These are phyloP conservation scores for Bombus waltoni DNA, from an alignment of 1,140 invertebrate species.

Conservation along the genomic window DNA sequence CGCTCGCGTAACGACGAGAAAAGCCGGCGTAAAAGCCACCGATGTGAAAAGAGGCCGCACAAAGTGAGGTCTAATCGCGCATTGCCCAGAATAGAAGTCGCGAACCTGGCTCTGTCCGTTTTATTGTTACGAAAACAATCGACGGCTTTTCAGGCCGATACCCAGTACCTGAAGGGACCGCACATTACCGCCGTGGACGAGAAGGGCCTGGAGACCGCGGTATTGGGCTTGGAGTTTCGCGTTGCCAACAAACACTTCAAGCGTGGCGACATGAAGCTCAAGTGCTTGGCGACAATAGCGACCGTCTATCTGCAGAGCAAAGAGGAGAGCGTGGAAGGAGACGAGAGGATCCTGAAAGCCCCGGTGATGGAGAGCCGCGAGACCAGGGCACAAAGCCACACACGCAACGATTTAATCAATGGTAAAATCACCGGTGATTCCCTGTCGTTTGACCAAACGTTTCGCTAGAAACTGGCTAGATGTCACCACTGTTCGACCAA, in stretches of 20 bases:
- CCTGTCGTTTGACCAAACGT: too few species aligned
- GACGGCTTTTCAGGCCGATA: constrained; percentile 80
- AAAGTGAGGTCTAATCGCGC: constrained; percentile 14
- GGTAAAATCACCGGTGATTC: constrained; percentile 53
- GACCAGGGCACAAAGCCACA: constrained; percentile 80
- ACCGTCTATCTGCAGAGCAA: constrained; percentile 92
- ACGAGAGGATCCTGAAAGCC: constrained; percentile 85
- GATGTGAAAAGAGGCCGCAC: background rate
- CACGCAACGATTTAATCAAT: constrained; percentile 66
- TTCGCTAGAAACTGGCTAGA: background rate
- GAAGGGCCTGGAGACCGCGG: constrained; percentile 88
- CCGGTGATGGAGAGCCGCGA: constrained; percentile 86
- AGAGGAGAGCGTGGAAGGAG: constrained; percentile 91
- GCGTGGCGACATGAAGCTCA: constrained; percentile 92
- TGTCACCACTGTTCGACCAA: background rate
- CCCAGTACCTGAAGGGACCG: constrained; percentile 82
- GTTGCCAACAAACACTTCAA: constrained; percentile 90
- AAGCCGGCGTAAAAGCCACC: too few species aligned
- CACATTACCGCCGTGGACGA: constrained; percentile 58
- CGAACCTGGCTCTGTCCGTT: background rate
- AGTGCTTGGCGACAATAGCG: constrained; percentile 93
- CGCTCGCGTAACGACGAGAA: background rate
- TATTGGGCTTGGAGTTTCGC: constrained; percentile 88
- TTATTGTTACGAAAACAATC: background rate
- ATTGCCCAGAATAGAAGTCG: background rate